Evolutionary conservation across 2,113 vertebrate genomes (phyloP), one percentile per base, ranked within the genome.

Genomic region (Phrynocephalus versicolor): DNA sequence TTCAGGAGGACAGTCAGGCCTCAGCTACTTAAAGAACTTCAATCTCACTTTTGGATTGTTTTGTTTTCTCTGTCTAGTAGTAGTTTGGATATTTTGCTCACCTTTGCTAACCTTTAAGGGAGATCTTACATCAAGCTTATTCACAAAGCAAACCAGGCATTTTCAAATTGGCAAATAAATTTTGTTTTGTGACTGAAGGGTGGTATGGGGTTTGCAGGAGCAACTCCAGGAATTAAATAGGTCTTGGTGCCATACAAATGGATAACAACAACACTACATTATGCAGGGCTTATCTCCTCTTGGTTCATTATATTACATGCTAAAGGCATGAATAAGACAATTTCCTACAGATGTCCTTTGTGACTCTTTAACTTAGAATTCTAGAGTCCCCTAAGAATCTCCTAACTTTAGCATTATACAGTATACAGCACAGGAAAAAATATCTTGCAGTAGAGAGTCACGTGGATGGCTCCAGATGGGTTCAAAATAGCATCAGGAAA

Each of bases 271-370:
- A 62, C 51, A 45, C 55, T 71, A 55, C 64, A 83, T 82, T 83
- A 82, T 78, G 51, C 80, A 87, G 80, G 35, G 80, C 64, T 82
- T 83, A 78, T 77, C 73, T 83, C 37, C 37, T 87, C n/a, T 76
- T 71, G 45, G 80, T 70, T 87, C 37, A 82, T 82, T 82, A 78
- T 57, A 78, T 82, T 87, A 8, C 74, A 82, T 78, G 74, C 73
- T 82, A 82, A 77, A 62, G 73, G 81, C 73, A 82, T 71, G 80
- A 62, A 78, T 82, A 82, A 77, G 73, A 82, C 80, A 62, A 78
- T 62, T 82, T 67, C 65, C 73, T 70, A 6, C 78, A 37, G 73
- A 70, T 78, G 74, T 64, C 77, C 64, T 82, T 60, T 62, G 35
- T 78, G 74, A 77, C 80, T 74, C 77, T 81, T 71, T 82, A 45